Conservation (phyloP, 2,888 invertebrate species). For the Diaprepes abbreviatus region DNA sequence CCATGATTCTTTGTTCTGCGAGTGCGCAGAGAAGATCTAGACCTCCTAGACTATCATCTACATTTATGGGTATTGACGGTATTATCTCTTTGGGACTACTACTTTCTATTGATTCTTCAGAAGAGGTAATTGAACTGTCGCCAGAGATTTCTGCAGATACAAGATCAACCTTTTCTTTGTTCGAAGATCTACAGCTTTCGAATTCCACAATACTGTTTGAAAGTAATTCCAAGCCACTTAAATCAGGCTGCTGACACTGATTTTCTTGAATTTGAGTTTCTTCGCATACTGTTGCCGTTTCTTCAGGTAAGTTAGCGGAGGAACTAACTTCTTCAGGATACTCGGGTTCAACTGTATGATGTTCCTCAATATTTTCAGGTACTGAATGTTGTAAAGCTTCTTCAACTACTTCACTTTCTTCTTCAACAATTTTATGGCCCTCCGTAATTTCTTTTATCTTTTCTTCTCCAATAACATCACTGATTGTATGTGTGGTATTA, state of each 20-base stretch:
- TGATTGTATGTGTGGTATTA: conserved; percentile 56
- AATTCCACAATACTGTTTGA: conserved; percentile 90
- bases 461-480: conserved; percentile 47
- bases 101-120: conserved; percentile 66
- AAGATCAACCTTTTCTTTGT: neutral
- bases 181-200: conserved; percentile 68
- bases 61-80: conserved; percentile 51
- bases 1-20: conserved; percentile 86
- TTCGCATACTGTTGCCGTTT: conserved; percentile 40
- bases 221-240: conserved; percentile 85
- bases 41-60: conserved; percentile 72
- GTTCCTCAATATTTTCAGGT: conserved; percentile 33
- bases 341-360: conserved; percentile 14
- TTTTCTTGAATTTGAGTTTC: conserved; percentile 49
- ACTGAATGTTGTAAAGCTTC: conserved; percentile 16
- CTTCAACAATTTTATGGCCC: conserved; percentile 11
- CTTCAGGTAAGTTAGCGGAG: conserved; percentile 42
- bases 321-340: conserved; percentile 37
- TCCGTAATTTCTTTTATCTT: conserved; percentile 41
- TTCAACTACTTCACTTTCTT: neutral
- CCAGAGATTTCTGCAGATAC: conserved; percentile 28
- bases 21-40: conserved; percentile 85
- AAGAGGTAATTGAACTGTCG: conserved; percentile 48
- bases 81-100: conserved; percentile 67
- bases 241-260: conserved; percentile 70